These are phyloP conservation scores for Lates calcarifer DNA, from an alignment of 2,113 vertebrate genomes.

Conservation along the genomic window DNA sequence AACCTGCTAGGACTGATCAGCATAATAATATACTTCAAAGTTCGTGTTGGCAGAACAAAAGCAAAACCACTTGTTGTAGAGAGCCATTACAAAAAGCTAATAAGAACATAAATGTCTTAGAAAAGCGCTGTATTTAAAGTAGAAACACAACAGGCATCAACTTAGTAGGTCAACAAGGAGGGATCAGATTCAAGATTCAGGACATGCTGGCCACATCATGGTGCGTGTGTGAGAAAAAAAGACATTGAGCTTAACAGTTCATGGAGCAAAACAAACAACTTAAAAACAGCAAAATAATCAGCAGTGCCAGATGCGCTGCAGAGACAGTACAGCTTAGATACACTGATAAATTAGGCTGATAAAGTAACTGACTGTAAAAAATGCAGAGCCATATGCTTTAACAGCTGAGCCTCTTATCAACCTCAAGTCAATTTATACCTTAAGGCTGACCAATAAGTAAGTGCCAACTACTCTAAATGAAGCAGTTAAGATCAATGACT, in stretches of 20 bases:
- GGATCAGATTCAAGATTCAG: not conserved
- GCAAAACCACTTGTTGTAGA: no score
- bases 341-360: constrained; percentile 25
- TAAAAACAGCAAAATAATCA: not conserved
- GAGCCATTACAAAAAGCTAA: no score
- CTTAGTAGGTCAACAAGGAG: no score
- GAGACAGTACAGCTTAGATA: not conserved
- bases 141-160: no score
- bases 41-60: no score
- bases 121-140: no score
- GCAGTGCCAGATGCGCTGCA: not conserved
- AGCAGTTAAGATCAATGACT: constrained; percentile 15
- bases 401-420: constrained; percentile 39
- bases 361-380: constrained; percentile 9
- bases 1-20: no score
- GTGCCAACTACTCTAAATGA: constrained; percentile 20
- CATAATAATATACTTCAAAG: no score
- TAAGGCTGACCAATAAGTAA: constrained; percentile 16
- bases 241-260: not conserved
- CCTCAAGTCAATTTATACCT: constrained; percentile 22
- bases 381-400: constrained; percentile 19
- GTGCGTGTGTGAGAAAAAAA: not conserved
- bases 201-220: not conserved
- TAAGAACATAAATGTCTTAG: no score
- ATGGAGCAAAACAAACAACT: not conserved